Base-by-base conservation (phyloP, 2,888 invertebrate species). In the Seira sanloemensis region DNA sequence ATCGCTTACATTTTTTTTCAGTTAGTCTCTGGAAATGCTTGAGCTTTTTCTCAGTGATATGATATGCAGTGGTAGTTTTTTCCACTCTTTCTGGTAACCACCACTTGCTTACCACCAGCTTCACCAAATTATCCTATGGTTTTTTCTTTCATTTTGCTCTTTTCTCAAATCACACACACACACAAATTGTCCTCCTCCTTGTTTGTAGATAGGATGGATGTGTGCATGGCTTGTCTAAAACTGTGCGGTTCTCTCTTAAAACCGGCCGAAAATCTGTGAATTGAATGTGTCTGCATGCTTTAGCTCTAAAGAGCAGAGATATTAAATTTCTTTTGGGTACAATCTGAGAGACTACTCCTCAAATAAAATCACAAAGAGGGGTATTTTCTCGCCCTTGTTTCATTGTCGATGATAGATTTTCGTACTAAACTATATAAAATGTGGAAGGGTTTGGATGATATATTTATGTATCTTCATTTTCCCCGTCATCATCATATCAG, bases 81-180 rank as follows among this genome's bases (percentile, higher is more conserved):
- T n/a, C n/a, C n/a, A n/a, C n/a, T n/a, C n/a, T n/a, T n/a, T n/a
- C n/a, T n/a, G 62, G 58, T 66, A 84, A 78, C 84, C 84, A 84
- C 84, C 69, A 69, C 84, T 84, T 84, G 84, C 78, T 84, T 46
- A 21, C n/a, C 46, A 50, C n/a, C 46, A 4, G 69, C 69, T 1
- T 4, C 37, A 27, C 68, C 50, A 50, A n/a, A 75, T 65, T 23
- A 19, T 37, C 27, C 1, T 26, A 27, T 68, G 46, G 16, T 50
- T 12, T 12, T 50, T 50, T n/a, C n/a, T 50, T 50, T 18, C 50
- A 50, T 50, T 50, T 50, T 50, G 5, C 68, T 50, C 23, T 62
- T 50, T 66, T 37, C 54, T 62, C 27, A 74, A 80, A 73, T n/a
- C 4, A n/a, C 58, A 18, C 58, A 12, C n/a, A n/a, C n/a, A n/a